A percentile compares a stretch with the other conserved stretches of the same genome.
phyloP scores from a whole-genome alignment of 1,140 invertebrate species.

The Metaphire vulgaris region DNA sequence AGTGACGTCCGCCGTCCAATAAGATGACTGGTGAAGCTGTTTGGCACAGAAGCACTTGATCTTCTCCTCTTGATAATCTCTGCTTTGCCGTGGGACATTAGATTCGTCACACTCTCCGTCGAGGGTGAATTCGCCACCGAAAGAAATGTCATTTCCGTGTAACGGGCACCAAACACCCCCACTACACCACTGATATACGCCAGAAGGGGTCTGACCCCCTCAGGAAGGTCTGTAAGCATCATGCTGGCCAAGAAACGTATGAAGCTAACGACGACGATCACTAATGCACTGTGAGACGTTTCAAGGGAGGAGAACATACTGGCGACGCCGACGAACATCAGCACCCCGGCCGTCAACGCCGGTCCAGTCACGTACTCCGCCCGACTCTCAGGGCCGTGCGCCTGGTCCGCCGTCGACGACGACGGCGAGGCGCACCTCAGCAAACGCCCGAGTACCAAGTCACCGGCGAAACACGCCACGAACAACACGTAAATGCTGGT shows the following conservation, averaged over 20 bases:
- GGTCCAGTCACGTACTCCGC: constrained; percentile 39
- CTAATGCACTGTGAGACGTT: constrained; percentile 43
- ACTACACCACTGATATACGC: constrained; percentile 46
- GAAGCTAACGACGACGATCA: constrained; percentile 47
- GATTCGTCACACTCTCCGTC: constrained; percentile 24
- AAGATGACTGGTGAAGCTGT: constrained; percentile 40
- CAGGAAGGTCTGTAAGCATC: constrained; percentile 41
- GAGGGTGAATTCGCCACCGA: constrained; percentile 39
- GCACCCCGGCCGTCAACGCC: constrained; percentile 40
- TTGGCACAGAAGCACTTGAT: constrained; percentile 45
- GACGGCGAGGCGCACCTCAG: constrained; percentile 29
- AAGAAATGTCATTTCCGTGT: constrained; percentile 47
- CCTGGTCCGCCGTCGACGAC: background rate
- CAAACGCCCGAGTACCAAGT: constrained; percentile 36
- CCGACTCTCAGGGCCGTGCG: constrained; percentile 17
- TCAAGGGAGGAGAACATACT: constrained; percentile 49
- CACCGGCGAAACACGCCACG: constrained; percentile 48
- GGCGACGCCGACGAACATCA: constrained; percentile 42
- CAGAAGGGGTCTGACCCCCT: constrained; percentile 42
- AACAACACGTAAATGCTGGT: constrained; percentile 51
- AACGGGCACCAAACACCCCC: constrained; percentile 49
- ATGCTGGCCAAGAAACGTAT: constrained; percentile 47
- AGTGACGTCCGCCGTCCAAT: constrained; percentile 45
- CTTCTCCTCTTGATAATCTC: constrained; percentile 46
- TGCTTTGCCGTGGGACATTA: constrained; percentile 48